Conservation (phyloP, 2,113 vertebrate genomes). For the Podarcis raffonei region DNA sequence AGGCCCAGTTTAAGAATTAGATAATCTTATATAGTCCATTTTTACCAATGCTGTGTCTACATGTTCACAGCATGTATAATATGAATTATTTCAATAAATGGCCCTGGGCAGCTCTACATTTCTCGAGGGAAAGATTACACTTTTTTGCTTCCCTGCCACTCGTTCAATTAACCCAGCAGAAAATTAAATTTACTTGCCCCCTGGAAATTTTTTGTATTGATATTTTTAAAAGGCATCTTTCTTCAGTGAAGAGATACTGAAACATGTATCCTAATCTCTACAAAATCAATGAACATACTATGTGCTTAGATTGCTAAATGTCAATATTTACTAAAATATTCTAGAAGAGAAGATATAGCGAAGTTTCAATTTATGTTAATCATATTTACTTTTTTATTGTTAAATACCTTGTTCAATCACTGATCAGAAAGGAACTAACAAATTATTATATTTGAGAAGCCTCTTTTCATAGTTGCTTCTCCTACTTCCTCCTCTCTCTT, state of each 20-base stretch:
- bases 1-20: neutral
- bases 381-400: conserved; percentile 50
- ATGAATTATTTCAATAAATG: conserved; percentile 1
- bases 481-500: conserved; percentile 5
- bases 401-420: conserved; percentile 37
- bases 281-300: conserved; percentile 43
- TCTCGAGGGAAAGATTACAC: conserved; percentile 25
- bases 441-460: conserved; percentile 30
- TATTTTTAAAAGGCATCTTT: conserved; percentile 61
- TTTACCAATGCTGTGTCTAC: neutral
- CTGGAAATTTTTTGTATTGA: conserved; percentile 56
- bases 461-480: neutral
- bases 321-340: conserved; percentile 60
- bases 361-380: conserved; percentile 56
- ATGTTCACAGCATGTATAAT: conserved; percentile 3
- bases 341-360: conserved; percentile 25
- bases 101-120: conserved; percentile 34
- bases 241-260: conserved; percentile 43
- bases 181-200: conserved; percentile 64
- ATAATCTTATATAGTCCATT: neutral
- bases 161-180: conserved; percentile 64
- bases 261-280: conserved; percentile 23
- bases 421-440: conserved; percentile 52
- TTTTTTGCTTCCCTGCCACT: conserved; percentile 54
- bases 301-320: conserved; percentile 33